Evolutionary conservation across 1,140 invertebrate genomes (phyloP), one percentile per base, ranked within the genome.

Genomic region (Tribolium madens): DNA sequence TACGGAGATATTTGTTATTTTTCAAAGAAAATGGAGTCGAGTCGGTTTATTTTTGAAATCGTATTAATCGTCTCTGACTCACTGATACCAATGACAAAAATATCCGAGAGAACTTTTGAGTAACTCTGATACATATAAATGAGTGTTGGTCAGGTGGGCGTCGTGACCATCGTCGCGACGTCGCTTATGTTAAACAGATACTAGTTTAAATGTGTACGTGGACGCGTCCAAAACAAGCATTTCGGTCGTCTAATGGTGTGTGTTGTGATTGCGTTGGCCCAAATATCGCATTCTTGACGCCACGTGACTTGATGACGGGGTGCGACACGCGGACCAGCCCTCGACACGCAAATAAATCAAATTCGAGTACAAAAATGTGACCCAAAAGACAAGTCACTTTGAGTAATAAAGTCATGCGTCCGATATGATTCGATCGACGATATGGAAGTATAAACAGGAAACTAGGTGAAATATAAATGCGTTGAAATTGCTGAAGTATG

Each of bases 91-190:
- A 14, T 72, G 70, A 72, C 46, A 72, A 72, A 72, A 72, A 72
- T 72, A 72, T 52, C 46, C 13, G 17, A 47, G 15, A 42, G 68
- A 71, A 47, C 68, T 72, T 76, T 76, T 71, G 47, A 69, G 48
- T 52, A 72, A 21, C 68, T 52, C 48, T 76, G 75, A 71, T 60
- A 48, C 46, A 52, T 53, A 71, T 76, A 71, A 31, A 64, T 68
- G 71, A 60, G 64, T 68, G 75, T 53, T 47, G 71, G 64, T 42
- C 77, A 80, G 74, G 79, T 80, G 74, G 79, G 79, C 74, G 79
- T 75, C 47, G 18, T 75, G 57, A 77, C 26, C 68, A 75, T 70
- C 79, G 79, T 78, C 79, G 79, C 71, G 77, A 75, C 79, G 79
- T 52, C 74, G 33, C 57, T 74, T 46, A 73, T 74, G 77, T 46